A percentile compares a stretch with the other conserved stretches of the same genome.
phyloP scores from a whole-genome alignment of 1,140 invertebrate genomes.

The Drosophila rufa region DNA sequence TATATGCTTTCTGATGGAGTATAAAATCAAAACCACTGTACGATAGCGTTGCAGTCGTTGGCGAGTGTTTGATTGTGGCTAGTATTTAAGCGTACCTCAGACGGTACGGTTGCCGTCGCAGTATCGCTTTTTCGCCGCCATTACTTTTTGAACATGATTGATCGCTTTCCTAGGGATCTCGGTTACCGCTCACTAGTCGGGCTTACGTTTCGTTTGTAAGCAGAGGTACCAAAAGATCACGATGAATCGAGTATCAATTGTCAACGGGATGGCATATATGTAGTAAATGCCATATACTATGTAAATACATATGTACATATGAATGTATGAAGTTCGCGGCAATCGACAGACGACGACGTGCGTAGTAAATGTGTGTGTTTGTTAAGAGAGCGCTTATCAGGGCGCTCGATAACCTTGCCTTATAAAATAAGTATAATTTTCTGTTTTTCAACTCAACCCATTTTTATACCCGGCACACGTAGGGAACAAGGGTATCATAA shows the following conservation, averaged over 20 bases:
- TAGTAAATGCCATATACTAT: not conserved
- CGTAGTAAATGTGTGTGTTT: not conserved
- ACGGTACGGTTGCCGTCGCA: slow-evolving; percentile 2
- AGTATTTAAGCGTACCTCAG: slow-evolving; percentile 4
- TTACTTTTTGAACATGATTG: not conserved
- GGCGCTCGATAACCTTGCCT: slow-evolving; percentile 6
- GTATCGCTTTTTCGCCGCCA: not conserved
- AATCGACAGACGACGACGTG: slow-evolving; percentile 2
- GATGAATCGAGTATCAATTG: not conserved
- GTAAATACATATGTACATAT: not conserved
- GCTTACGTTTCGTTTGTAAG: not conserved
- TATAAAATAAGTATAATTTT: slow-evolving; percentile 7
- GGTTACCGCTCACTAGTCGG: not conserved
- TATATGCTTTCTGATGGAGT: no score
- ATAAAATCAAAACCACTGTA: not conserved
- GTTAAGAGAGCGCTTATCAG: slow-evolving; percentile 6
- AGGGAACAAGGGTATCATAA: no score
- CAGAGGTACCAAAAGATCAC: not conserved
- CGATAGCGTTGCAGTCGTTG: not conserved
- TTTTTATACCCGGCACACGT: no score
- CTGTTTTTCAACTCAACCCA: not conserved
- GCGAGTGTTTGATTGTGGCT: not conserved
- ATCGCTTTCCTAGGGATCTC: not conserved
- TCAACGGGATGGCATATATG: slow-evolving; percentile 4
- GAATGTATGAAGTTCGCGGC: not conserved